These are phyloP conservation scores for Biston betularia DNA, from an alignment of 2,888 invertebrate species.

Conservation along the genomic window DNA sequence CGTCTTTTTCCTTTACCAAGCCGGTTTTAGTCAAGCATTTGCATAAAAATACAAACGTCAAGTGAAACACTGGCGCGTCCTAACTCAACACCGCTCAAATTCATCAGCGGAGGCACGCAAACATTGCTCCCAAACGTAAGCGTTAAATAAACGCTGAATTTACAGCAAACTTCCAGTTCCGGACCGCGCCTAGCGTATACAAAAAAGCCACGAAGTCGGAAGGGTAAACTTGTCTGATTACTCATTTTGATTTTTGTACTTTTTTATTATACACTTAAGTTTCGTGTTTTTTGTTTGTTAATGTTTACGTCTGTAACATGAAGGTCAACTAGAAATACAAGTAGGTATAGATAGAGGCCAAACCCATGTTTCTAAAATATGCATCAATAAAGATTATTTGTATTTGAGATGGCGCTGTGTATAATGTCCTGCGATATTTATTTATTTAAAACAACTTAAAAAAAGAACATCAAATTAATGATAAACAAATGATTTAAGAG, in stretches of 20 bases:
- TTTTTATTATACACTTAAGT: no score
- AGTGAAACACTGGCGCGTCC: constrained; percentile 61
- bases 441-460: no score
- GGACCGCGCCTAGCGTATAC: constrained; percentile 17
- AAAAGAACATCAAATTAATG: no score
- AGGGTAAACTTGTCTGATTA: constrained; percentile 12
- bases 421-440: no score
- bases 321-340: no score
- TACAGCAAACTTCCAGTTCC: constrained; percentile 57
- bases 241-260: background rate
- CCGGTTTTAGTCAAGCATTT: constrained; percentile 37
- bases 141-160: constrained; percentile 74
- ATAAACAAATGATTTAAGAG: no score
- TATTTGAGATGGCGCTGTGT: no score
- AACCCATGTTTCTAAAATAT: no score
- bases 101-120: constrained; percentile 75
- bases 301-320: no score
- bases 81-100: constrained; percentile 78
- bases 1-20: constrained; percentile 1
- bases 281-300: no score
- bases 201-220: constrained; percentile 14
- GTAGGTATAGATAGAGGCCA: no score
- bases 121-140: constrained; percentile 62
- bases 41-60: constrained; percentile 56
- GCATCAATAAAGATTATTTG: no score